Evolutionary conservation across 2,797 vertebrate genomes (phyloP), one percentile per base, ranked within the genome.

Genomic region (Sebastes miniatus): DNA sequence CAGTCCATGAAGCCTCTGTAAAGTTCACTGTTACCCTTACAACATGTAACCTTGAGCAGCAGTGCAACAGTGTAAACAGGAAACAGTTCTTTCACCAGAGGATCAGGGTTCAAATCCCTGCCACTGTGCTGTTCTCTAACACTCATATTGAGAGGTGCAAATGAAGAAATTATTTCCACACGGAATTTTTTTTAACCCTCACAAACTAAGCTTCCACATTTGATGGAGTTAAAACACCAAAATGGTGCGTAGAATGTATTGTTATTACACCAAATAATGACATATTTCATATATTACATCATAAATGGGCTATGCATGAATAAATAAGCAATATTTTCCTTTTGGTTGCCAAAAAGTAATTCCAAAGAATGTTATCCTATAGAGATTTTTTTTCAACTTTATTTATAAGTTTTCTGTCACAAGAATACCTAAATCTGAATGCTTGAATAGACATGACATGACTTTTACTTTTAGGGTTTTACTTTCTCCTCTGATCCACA

Each of bases 171-270:
- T 3, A 10, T 56, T 36, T 36, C 22, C 22, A 61, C 24, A 52
- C 12, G 4, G 29, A 4, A 52, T 22, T 34, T 3, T 4, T 39
- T 57, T 6, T 32, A 39, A 56, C 11, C 12, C 7, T 50, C 8
- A 16, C 24, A 58, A 57, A 36, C 4, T 50, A 43, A 22, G 3
- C 1, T 24, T 71, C 7, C 8, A 58, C 20, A 39, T 56, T 73
- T 39, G 43, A 56, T 58, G 4, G 25, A 32, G 22, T 24, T 66
- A 54, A 36, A 52, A 47, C 6, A 24, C 22, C 13, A 50, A 39
- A 34, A 63, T 31, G 0, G 16, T 34, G 43, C 0, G 0, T 20
- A 50, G 0, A n/a, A 29, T 0, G 8, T 0, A 10, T 52, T 76
- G 5, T 59, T 9, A 13, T 29, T 58, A 47, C 16, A 11, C 16